Base-by-base conservation (phyloP, 2,113 vertebrate species). In the Sarotherodon lohbergeri region DNA sequence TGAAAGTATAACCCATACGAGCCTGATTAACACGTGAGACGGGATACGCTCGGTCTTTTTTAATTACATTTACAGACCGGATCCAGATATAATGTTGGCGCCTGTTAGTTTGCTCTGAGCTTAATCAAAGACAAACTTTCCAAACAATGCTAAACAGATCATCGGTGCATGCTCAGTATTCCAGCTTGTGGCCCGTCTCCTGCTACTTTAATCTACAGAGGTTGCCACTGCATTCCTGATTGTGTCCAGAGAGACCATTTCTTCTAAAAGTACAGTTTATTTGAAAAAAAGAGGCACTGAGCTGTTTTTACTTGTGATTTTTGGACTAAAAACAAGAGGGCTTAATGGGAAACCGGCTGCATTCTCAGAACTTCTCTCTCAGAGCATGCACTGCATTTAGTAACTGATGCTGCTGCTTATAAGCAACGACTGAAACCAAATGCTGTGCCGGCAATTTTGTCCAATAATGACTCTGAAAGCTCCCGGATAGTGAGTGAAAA, bases 51-150 rank as follows among this genome's bases (percentile, higher is more conserved):
- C 17, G 0, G 32, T 17, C 57, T 55, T 63, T 66, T 48, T 80
- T 7, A 36, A 19, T 29, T 13, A 29, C 22, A 22, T 56, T 41
- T 19, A 32, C 56, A 22, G 3, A 57, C 46, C 17, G 5, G 43
- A 86, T 81, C 79, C 78, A 81, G 29, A 71, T 50, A 86, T 13
- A 63, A n/a, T 9, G 57, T 36, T 52, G 41, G 9, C 14, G 9
- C 32, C 66, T 57, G 55, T 55, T n/a, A 27, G 48, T 43, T 73
- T 52, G 29, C 59, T 22, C 6, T 16, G 43, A 52, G 1, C 61
- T 55, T 9, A 41, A 55, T 81, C 59, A 68, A 80, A 86, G 29
- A 39, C 41, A 63, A 76, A 73, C 22, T 46, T 46, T 78, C 46
- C 14, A 50, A 78, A 78, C 34, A 68, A 57, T 29, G 82, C 32